Conservation (phyloP, 2,113 vertebrate genomes). For the Gavialis gangeticus region DNA sequence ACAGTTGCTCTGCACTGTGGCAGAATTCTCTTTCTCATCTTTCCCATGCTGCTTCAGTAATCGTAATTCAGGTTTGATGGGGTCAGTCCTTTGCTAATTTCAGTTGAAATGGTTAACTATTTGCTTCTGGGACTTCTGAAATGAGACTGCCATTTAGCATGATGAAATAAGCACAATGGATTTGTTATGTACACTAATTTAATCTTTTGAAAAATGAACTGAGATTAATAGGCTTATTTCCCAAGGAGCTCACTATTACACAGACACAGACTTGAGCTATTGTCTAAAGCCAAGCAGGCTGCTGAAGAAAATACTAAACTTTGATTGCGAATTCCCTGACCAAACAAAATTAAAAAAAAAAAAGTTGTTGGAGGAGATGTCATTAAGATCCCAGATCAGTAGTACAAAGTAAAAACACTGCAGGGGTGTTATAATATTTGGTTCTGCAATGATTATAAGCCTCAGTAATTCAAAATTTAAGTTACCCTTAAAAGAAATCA, state of each 20-base stretch:
- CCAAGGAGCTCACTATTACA: neutral
- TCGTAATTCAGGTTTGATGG: neutral
- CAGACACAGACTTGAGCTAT: neutral
- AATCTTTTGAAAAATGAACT: neutral
- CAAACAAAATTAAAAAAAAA: neutral
- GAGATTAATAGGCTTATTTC: neutral
- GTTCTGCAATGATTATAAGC: no score
- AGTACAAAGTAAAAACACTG: no score
- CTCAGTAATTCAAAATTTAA: no score
- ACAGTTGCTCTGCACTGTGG: neutral
- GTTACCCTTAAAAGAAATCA: no score
- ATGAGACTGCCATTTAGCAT: neutral
- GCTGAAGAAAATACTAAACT: neutral
- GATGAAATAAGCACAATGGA: neutral
- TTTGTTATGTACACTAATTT: neutral
- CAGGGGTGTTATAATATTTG: no score
- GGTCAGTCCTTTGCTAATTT: neutral
- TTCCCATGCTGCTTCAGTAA: neutral
- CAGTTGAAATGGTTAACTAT: neutral
- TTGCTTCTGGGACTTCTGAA: neutral
- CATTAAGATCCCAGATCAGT: no score
- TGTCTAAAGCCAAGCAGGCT: neutral
- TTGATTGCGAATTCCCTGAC: neutral
- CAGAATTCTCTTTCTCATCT: neutral
- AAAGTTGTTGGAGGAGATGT: no score